Base-by-base conservation (phyloP, 1,140 invertebrate genomes). In the Leptopilina boulardi region DNA sequence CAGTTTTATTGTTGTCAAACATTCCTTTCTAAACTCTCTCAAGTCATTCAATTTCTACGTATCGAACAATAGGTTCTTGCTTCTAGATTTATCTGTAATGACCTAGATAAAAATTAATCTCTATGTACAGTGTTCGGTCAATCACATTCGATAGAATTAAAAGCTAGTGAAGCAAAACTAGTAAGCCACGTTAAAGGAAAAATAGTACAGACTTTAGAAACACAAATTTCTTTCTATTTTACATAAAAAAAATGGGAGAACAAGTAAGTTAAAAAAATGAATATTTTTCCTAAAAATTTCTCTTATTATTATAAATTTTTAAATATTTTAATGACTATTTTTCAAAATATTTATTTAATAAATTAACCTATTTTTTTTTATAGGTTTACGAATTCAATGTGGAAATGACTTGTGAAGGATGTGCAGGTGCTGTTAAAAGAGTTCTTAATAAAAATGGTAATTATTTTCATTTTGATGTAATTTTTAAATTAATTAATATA, bases 371-470 rank as follows among this genome's bases (percentile, higher is more conserved):
- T 47, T 19, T 2, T 9, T 77, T 77, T 75, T 92, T 91, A 71
- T 85, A 96, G 95, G 92, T 93, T 54, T 94, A 97, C 86, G 93
- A 95, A 89, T 98, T 96, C 87, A 93, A 94, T 84, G 96, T 98
- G 19, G 95, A 94, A 86, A 98, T 98, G 97, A 96, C 96, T 0
- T 98, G 97, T 87, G 96, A 96, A 87, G 96, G 97, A 21, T 98
- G 97, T 89, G 95, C 96, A 8, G 94, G 93, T 59, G 95, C 96
- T 66, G 95, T 97, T 3, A 94, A 96, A 85, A 93, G 94, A 87
- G 96, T 97, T 38, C 90, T 98, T 8, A 93, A 92, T 59, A 96
- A 96, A 89, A 90, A 96, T 91, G 95, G 95, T 92, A 90, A 85
- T 84, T 87, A 71, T 73, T 71, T 66, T 26, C 75, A 51, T 23